Evolutionary conservation across 64 coral and sea anemone species (phyloP).

Genomic region (Catalaphyllia jardinei): DNA sequence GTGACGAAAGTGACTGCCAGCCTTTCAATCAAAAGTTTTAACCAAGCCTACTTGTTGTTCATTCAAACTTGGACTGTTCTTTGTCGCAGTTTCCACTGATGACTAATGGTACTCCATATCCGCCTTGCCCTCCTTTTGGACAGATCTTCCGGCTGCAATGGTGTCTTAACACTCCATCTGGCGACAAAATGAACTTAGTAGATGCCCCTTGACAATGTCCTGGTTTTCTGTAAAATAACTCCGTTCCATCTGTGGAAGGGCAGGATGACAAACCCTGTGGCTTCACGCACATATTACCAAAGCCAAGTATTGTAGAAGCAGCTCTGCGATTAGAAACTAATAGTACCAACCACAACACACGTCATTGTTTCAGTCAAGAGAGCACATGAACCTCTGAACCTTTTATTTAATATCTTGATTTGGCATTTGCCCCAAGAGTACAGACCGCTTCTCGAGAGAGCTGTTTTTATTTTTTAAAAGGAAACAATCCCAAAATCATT

Average conservation of each 20-base stretch:
- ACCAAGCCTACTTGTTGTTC: not conserved
- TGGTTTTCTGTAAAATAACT: not conserved
- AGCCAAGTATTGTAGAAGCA: conserved; percentile 6
- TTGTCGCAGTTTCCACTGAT: not conserved
- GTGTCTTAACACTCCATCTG: conserved; percentile 19
- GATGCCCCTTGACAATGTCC: not conserved
- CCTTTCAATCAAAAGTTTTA: too few relatives aligned
- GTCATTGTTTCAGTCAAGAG: too few relatives aligned
- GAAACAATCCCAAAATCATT: too few relatives aligned
- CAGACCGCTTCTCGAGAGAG: too few relatives aligned
- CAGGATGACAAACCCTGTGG: conserved; percentile 14
- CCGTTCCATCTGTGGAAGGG: conserved; percentile 1
- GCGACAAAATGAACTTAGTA: conserved; percentile 11
- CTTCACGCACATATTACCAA: conserved; percentile 28
- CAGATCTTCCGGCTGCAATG: conserved; percentile 38
- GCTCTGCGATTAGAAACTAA: not conserved
- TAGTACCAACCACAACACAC: not conserved
- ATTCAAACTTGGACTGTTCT: conserved; percentile 27
- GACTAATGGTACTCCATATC: conserved; percentile 31
- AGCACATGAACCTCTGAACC: too few relatives aligned
- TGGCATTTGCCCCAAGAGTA: too few relatives aligned
- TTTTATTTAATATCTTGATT: too few relatives aligned
- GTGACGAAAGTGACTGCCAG: too few relatives aligned
- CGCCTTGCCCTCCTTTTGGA: not conserved
- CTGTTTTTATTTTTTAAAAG: too few relatives aligned